Percentiles rank a stretch among this genome's conserved stretches.
Conservation (phyloP, 2,888 invertebrate genomes). For the Aporophyla nigra region DNA sequence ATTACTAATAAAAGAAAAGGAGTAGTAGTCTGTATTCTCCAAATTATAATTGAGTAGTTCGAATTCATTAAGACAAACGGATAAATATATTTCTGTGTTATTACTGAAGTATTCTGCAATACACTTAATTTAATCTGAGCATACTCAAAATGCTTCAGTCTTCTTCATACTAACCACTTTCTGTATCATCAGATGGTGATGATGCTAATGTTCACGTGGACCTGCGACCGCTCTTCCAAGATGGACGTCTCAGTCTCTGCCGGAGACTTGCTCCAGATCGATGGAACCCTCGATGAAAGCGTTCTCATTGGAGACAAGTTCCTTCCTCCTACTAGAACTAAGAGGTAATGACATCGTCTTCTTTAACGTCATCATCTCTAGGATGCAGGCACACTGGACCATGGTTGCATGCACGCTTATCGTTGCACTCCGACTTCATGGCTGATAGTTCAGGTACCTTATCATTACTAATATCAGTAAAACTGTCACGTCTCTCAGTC, state of each 20-base stretch:
- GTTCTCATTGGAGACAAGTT: slow-evolving; percentile 87
- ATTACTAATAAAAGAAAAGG: too few relatives aligned
- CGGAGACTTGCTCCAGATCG: slow-evolving; percentile 87
- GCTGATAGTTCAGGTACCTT: slow-evolving; percentile 13
- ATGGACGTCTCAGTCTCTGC: slow-evolving; percentile 89
- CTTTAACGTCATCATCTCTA: neutral
- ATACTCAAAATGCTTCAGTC: too few relatives aligned
- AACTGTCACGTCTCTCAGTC: neutral
- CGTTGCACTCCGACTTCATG: neutral
- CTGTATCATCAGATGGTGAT: slow-evolving; percentile 77
- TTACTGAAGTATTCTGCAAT: too few relatives aligned
- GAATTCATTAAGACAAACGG: too few relatives aligned
- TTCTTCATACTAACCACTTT: neutral
- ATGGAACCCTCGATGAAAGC: slow-evolving; percentile 88
- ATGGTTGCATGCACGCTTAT: slow-evolving; percentile 23
- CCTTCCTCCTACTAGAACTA: slow-evolving; percentile 76
- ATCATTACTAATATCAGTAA: neutral
- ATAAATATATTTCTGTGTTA: too few relatives aligned
- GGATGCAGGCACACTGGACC: neutral
- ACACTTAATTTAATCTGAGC: too few relatives aligned
- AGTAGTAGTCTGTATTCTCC: too few relatives aligned
- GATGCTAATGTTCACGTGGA: slow-evolving; percentile 86
- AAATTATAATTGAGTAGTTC: too few relatives aligned
- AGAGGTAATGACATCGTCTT: slow-evolving; percentile 75
- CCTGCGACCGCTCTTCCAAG: slow-evolving; percentile 79